Base-by-base conservation (phyloP, 2,888 invertebrate genomes). In the Alsophila aescularia region DNA sequence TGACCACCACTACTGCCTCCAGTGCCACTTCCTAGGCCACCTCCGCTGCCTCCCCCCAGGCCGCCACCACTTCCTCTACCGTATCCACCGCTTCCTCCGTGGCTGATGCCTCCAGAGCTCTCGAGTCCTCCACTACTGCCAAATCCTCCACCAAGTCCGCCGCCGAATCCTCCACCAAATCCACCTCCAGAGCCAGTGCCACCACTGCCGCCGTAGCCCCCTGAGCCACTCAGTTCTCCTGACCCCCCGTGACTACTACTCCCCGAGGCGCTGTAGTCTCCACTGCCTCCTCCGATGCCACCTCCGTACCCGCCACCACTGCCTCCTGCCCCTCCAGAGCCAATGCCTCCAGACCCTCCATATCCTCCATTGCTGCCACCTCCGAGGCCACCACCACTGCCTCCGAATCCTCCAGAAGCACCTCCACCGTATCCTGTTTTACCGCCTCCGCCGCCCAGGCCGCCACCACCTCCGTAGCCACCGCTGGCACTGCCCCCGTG, bases 271-370 rank as follows among this genome's bases (percentile, higher is more conserved):
- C 58, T 53, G 8, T 61, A 62, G 27, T 49, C 52, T 2, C 67
- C 64, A 9, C 62, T 53, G 3, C 67, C 64, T 2, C 67, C 62
- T 9, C 66, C 68, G 0, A 50, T 16, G 12, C 72, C 70, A 10
- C 65, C 70, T 1, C 85, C 83, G 47, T 72, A 71, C 43, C 84
- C 82, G 12, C 77, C 77, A 0, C 71, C 66, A 4, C 42, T 50
- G 5, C 62, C 67, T 14, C 66, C 70, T 67, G n/a, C n/a, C 43
- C 84, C 82, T 12, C 77, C 77, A 0, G n/a, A n/a, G n/a, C 71
- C 66, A 4, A 41, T 50, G 5, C 62, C 67, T 14, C 66, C 70
- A n/a, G n/a, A n/a, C 67, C 67, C 27, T 58, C 69, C 58, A 61
- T 73, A 53, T 61, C 76, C 47, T 59, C 60, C 58, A 2, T 45